A percentile compares a stretch with the other conserved stretches of the same genome.
Conservation (phyloP, 2,113 vertebrate genomes). For the Megaceryle torquata region DNA sequence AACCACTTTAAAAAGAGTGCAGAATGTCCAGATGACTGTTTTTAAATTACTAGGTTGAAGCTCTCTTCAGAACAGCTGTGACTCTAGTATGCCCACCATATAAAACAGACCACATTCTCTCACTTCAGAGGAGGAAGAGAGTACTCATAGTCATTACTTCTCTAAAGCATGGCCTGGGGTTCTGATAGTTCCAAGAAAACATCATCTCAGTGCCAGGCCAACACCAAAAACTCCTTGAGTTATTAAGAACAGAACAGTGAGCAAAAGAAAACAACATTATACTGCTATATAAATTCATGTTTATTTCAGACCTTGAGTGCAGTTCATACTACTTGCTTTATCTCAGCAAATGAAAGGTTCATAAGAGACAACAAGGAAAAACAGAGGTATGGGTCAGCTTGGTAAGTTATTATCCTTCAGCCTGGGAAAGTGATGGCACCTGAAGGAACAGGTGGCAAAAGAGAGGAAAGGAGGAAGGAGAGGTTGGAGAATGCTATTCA, state of each 20-base stretch:
- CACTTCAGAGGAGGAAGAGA: not conserved
- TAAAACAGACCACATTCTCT: not conserved
- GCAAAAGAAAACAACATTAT: not conserved
- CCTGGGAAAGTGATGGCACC: not conserved
- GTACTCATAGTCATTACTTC: not conserved
- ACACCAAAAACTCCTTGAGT: not conserved
- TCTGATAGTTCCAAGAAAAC: not conserved
- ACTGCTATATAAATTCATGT: not conserved
- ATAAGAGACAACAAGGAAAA: not conserved
- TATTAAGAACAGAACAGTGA: not conserved
- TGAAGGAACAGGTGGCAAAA: not conserved
- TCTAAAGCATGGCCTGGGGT: not conserved
- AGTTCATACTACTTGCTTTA: not conserved
- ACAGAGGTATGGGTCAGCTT: not conserved
- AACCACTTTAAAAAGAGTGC: not conserved
- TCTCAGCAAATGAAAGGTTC: not conserved
- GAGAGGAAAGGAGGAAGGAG: not conserved
- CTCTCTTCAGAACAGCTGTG: not conserved
- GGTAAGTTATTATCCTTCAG: not conserved
- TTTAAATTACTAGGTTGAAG: not conserved
- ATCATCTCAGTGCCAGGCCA: not conserved
- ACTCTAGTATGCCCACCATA: not conserved
- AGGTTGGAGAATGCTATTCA: not conserved
- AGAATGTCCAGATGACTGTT: not conserved
- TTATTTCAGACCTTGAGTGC: not conserved